phyloP scores from a whole-genome alignment of 2,888 invertebrate genomes.

The Eustalomyia histrio region DNA sequence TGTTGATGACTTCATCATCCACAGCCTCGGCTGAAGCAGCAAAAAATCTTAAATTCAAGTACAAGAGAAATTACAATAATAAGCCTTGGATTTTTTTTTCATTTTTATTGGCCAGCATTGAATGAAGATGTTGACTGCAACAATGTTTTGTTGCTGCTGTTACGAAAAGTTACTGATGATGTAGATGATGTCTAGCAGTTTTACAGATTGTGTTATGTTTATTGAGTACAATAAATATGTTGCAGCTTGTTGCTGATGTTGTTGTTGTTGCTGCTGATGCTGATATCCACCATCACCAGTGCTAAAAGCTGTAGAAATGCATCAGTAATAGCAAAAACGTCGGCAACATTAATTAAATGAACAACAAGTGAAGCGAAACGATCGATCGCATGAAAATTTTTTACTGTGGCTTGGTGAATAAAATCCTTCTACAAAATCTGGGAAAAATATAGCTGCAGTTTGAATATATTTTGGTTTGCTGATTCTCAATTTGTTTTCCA shows the following conservation, averaged over 20 bases:
- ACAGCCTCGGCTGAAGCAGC: not conserved
- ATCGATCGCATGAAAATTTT: constrained; percentile 7
- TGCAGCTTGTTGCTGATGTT: not conserved
- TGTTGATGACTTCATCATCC: constrained; percentile 59
- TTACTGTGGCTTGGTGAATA: not conserved
- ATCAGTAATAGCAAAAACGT: constrained; percentile 31
- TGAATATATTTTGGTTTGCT: no score
- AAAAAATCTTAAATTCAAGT: no score
- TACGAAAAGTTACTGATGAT: constrained; percentile 7
- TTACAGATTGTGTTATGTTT: constrained; percentile 16
- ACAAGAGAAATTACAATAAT: constrained; percentile 20
- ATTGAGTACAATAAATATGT: constrained; percentile 18
- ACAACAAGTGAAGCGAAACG: constrained; percentile 36
- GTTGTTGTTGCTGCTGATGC: no score
- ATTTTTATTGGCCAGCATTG: constrained; percentile 20
- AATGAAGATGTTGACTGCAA: not conserved
- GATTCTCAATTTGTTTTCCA: no score
- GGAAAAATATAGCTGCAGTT: no score
- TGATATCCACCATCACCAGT: constrained; percentile 47
- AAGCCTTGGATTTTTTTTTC: constrained; percentile 40
- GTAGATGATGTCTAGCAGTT: constrained; percentile 27
- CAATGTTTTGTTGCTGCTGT: constrained; percentile 19
- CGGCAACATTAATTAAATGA: constrained; percentile 49
- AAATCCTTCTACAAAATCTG: no score
- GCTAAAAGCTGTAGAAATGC: constrained; percentile 26